A percentile compares a stretch with the other conserved stretches of the same genome.
Conservation (phyloP, 2,888 invertebrate species). For the Epirrhoe alternata region DNA sequence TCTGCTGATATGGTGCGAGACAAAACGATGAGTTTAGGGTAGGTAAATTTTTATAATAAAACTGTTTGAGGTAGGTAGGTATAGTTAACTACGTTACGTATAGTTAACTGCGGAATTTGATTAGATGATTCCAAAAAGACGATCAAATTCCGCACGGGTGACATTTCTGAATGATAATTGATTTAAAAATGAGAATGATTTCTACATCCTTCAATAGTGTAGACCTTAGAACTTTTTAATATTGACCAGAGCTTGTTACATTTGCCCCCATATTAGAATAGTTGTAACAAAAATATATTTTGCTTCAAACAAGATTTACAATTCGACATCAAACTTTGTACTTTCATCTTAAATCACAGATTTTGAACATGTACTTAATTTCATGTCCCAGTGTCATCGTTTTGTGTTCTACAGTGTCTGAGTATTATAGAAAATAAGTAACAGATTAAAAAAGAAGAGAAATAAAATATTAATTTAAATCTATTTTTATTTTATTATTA, state of each 20-base stretch:
- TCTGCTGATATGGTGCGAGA: constrained; percentile 6
- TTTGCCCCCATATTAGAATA: no score
- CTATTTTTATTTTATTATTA: neutral
- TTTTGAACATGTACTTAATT: constrained; percentile 40
- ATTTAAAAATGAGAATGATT: no score
- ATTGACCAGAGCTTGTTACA: no score
- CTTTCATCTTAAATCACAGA: constrained; percentile 19
- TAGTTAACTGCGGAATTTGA: no score
- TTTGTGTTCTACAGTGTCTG: constrained; percentile 49
- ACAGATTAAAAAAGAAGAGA: constrained; percentile 14
- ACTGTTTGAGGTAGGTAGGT: neutral
- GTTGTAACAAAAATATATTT: neutral
- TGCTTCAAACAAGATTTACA: neutral
- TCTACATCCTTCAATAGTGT: no score
- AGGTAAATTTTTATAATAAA: no score
- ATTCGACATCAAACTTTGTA: constrained; percentile 3
- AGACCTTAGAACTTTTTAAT: no score
- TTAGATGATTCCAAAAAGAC: no score
- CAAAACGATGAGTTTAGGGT: constrained; percentile 19
- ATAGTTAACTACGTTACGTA: no score
- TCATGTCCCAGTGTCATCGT: constrained; percentile 41
- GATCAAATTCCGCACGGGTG: no score
- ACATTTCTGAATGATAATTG: no score
- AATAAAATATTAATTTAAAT: neutral
- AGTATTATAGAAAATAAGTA: constrained; percentile 53